A percentile compares a stretch with the other conserved stretches of the same genome.
These are phyloP conservation scores for Oceanodroma tethys DNA, from an alignment of 2,113 vertebrate genomes.

Conservation along the genomic window DNA sequence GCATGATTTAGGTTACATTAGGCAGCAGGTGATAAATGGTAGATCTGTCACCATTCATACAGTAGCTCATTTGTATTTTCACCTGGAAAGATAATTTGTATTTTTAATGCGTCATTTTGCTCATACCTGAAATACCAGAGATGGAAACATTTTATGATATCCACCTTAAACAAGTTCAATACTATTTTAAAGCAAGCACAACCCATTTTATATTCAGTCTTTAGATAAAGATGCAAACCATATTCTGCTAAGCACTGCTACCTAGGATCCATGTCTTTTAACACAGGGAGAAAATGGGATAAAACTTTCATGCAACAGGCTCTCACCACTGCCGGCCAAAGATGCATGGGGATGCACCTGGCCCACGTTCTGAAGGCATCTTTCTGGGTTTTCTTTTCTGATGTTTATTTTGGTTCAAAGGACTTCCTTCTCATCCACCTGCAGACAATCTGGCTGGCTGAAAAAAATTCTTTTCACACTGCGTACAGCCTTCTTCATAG, in stretches of 20 bases:
- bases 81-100: not conserved
- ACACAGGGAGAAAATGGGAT: not conserved
- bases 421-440: not conserved
- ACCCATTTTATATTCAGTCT: not conserved
- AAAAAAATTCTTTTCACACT: not conserved
- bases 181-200: not conserved
- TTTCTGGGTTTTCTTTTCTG: not conserved
- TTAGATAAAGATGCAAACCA: not conserved
- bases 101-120: not conserved
- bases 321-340: not conserved
- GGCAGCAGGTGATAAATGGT: not conserved
- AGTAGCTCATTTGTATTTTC: not conserved
- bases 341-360: not conserved
- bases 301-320: not conserved
- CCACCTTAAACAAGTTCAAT: not conserved
- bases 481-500: not conserved
- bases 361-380: accelerated
- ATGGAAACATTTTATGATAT: not conserved
- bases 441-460: not conserved
- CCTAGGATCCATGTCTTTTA: not conserved
- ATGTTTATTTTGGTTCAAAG: not conserved
- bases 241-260: not conserved
- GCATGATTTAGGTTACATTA: not conserved
- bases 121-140: not conserved
- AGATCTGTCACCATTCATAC: not conserved